These are phyloP conservation scores for Argyresthia albistria DNA, from an alignment of 2,888 invertebrate species.

Conservation along the genomic window DNA sequence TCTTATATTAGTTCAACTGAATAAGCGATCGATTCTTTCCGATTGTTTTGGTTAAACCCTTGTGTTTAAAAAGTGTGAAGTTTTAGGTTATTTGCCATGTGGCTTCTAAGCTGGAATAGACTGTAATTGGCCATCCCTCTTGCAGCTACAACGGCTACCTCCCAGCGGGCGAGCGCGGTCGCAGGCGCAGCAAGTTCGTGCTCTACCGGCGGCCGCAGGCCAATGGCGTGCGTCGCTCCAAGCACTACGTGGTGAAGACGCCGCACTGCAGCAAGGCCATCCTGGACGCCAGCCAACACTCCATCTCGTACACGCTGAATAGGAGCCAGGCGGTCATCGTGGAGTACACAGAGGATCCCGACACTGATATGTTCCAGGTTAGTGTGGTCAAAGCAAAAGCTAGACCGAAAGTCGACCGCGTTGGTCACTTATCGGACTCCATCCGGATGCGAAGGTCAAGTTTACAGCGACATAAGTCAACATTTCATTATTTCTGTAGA, in stretches of 20 bases:
- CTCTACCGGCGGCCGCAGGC: constrained; percentile 86
- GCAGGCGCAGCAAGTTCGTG: constrained; percentile 95
- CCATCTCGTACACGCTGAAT: constrained; percentile 96
- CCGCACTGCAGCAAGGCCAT: constrained; percentile 97
- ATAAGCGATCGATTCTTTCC: too few relatives aligned
- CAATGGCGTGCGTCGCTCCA: constrained; percentile 95
- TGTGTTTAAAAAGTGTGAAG: too few relatives aligned
- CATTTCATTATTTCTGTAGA: too few relatives aligned
- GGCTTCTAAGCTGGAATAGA: too few relatives aligned
- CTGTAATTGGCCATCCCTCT: constrained; percentile 10
- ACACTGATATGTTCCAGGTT: constrained; percentile 99
- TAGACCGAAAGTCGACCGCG: too few relatives aligned
- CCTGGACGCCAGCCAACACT: constrained; percentile 93
- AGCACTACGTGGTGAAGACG: constrained; percentile 96
- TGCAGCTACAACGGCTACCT: constrained; percentile 94
- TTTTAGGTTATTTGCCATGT: too few relatives aligned
- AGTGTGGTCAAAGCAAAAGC: too few relatives aligned
- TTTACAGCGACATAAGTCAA: too few relatives aligned
- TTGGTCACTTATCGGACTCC: too few relatives aligned
- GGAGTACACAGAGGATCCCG: constrained; percentile 95
- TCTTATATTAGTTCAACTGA: too few relatives aligned
- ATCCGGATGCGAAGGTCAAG: too few relatives aligned
- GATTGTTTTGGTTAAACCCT: too few relatives aligned
- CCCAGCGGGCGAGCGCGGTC: constrained; percentile 93
- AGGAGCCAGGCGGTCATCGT: constrained; percentile 98